Base-by-base conservation (phyloP, 2,113 vertebrate genomes). In the Garra rufa region DNA sequence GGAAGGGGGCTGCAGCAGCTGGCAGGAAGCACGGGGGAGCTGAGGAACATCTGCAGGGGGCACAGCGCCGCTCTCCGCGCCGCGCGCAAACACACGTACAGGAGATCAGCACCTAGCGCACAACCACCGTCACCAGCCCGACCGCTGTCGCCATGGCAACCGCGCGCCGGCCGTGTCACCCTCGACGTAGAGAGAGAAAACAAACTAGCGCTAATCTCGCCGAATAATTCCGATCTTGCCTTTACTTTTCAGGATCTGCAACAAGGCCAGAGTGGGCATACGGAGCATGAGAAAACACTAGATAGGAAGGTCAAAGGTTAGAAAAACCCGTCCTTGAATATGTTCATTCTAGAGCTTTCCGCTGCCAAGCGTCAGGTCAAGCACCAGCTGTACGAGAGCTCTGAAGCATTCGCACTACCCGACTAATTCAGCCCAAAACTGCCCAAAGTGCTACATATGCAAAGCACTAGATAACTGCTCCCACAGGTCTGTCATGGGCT, bases 11-110 rank as follows among this genome's bases (percentile, higher is more conserved):
- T 94, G 95, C 96, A 95, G 96, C 96, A 98, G 96, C 97, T 98
- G 97, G 96, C 96, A 96, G 96, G 96, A 96, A 96, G 95, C 80
- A 82, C 95, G 94, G 94, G 93, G 94, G 95, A 96, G 96, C 96
- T 96, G 95, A 92, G 95, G 96, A 98, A 98, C 96, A 98, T 98
- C 97, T 98, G 96, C 96, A 97, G 95, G 92, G 96, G 96, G 95
- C 80, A 69, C 80, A 71, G 63, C 46, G 19, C 43, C 73, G 86
- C 88, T 86, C 85, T 83, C 67, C 21, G 14, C 48, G 65, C 87
- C 93, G 95, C 95, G 92, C 95, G 96, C 95, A 95, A 95, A 79
- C 76, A 61, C 30, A 28, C n/a, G 61, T 79, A 88, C 94, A 96
- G 94, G 95, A 94, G 95, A 95, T 96, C 95, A 96, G 87, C 71